A percentile compares a stretch with the other conserved stretches of the same genome.
Evolutionary conservation across 2,888 invertebrate genomes (phyloP).

Genomic region (Carterocephalus palaemon): DNA sequence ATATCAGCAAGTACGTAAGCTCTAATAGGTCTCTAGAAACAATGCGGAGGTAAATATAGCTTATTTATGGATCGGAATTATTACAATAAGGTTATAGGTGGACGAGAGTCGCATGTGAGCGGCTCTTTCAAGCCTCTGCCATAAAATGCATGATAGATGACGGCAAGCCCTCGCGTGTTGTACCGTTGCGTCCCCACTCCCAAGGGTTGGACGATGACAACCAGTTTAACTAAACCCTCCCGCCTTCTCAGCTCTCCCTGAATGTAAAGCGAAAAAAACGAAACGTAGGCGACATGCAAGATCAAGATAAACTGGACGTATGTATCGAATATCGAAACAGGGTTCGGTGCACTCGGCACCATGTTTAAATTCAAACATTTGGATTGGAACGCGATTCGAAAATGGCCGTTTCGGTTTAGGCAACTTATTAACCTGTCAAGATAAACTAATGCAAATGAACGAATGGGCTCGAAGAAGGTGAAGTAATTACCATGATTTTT

Average conservation of each 20-base stretch:
- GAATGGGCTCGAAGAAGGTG: conserved; percentile 12
- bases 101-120: conserved; percentile 63
- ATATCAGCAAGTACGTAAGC: too few species aligned
- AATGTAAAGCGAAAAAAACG: conserved; percentile 37
- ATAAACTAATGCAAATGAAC: conserved; percentile 9
- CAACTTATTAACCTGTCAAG: conserved; percentile 25
- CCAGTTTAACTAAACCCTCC: conserved; percentile 49
- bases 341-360: conserved; percentile 72
- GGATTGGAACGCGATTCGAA: conserved; percentile 57
- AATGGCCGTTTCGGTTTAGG: conserved; percentile 53
- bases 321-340: conserved; percentile 58
- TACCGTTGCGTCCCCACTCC: conserved; percentile 69
- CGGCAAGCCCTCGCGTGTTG: conserved; percentile 70
- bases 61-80: conserved; percentile 24
- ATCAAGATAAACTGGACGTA: conserved; percentile 50
- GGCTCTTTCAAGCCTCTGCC: conserved; percentile 61
- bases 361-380: conserved; percentile 68
- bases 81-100: conserved; percentile 39
- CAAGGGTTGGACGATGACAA: conserved; percentile 56
- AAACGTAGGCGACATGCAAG: conserved; percentile 39
- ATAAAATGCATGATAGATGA: conserved; percentile 76
- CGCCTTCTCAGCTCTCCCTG: conserved; percentile 38
- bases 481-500: conserved; percentile 9
- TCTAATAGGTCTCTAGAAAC: not conserved
- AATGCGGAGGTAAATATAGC: conserved; percentile 2